Conservation (phyloP, 2,888 invertebrate genomes). For the Isotomurus palustris region DNA sequence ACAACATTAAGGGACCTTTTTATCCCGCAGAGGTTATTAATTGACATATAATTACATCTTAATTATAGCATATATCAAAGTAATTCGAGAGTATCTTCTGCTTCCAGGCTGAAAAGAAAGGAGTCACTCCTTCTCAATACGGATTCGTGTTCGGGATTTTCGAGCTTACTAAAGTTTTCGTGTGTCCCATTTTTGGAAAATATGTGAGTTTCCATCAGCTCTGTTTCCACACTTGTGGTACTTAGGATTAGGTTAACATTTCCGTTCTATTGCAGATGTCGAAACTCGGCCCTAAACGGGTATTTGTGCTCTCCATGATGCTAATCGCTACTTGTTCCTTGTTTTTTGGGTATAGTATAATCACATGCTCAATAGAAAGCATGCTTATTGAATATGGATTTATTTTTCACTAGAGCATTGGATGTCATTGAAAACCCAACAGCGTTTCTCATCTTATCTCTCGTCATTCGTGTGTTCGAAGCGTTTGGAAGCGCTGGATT, state of each 20-base stretch:
- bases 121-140: constrained; percentile 73
- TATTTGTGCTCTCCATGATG: constrained; percentile 73
- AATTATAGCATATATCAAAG: background rate
- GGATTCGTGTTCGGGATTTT: constrained; percentile 83
- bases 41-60: background rate
- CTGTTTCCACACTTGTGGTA: background rate
- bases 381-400: no score
- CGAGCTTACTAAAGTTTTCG: constrained; percentile 74
- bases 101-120: constrained; percentile 70
- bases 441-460: constrained; percentile 71
- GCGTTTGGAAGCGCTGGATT: constrained; percentile 79
- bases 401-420: constrained; percentile 8
- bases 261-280: constrained; percentile 25
- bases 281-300: constrained; percentile 22
- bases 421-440: constrained; percentile 47
- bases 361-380: background rate
- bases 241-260: background rate
- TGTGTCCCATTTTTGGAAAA: constrained; percentile 77
- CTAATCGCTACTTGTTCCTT: constrained; percentile 78
- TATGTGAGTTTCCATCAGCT: constrained; percentile 53
- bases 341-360: constrained; percentile 64
- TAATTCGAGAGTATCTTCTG: background rate
- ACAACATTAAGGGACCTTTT: constrained; percentile 34
- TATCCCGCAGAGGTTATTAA: constrained; percentile 30
- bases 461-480: constrained; percentile 71